Conservation (phyloP, 2,797 vertebrate genomes). For the Nasua narica region DNA sequence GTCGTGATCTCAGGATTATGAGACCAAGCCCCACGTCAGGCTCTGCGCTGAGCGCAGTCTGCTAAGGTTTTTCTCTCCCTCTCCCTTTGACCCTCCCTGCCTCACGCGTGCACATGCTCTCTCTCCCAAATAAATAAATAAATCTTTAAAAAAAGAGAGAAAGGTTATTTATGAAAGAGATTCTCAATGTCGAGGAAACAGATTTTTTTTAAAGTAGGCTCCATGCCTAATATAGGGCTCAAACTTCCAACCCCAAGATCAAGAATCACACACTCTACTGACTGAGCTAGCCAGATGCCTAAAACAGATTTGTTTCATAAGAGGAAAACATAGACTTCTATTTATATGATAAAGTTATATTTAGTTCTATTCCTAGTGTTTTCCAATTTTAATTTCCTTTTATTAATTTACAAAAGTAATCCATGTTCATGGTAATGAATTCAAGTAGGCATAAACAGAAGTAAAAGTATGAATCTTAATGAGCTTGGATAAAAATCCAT, state of each 20-base stretch:
- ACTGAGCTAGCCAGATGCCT: background rate
- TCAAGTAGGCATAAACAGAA: slow-evolving; percentile 34
- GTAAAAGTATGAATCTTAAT: background rate
- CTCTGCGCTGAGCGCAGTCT: background rate
- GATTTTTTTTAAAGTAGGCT: background rate
- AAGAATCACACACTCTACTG: background rate
- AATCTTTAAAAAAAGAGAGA: background rate
- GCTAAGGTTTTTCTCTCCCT: background rate
- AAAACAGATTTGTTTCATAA: background rate
- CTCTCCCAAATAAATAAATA: background rate
- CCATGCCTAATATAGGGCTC: background rate
- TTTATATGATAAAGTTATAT: slow-evolving; percentile 38
- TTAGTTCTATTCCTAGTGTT: slow-evolving; percentile 28
- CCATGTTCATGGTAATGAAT: background rate
- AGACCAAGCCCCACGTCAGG: background rate
- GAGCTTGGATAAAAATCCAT: slow-evolving; percentile 4
- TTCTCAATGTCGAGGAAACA: slow-evolving; percentile 8
- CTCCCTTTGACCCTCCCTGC: background rate
- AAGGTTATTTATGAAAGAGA: background rate
- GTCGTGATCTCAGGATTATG: background rate
- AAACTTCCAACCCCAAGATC: background rate
- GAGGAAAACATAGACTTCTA: background rate
- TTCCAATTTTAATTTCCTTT: slow-evolving; percentile 22
- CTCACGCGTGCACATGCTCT: background rate
- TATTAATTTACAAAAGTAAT: slow-evolving; percentile 41